Base-by-base conservation (phyloP, 1,140 invertebrate genomes). In the Druon quercuslanigerum region DNA sequence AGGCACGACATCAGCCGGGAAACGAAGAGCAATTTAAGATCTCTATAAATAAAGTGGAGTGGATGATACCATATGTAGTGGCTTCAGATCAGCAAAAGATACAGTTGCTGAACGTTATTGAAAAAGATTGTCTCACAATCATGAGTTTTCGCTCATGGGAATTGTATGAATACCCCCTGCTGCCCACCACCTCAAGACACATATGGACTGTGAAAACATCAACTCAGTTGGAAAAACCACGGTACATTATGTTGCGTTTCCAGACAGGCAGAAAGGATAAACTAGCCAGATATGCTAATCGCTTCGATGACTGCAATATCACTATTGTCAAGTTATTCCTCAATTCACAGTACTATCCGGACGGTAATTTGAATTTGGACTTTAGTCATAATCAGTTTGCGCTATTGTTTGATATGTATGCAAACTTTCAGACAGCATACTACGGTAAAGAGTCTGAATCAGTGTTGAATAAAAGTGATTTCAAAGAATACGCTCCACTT, bases 81-180 rank as follows among this genome's bases (percentile, higher is more conserved):
- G 51, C 81, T 5, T 71, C 76, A 17, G 82, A 85, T 78, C 19
- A 25, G 12, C 51, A 50, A 7, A 84, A 83, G 79, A 79, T 83
- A 50, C 46, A 78, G 50, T 52, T 84, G 11, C 56, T 86, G 3
- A 82, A 82, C 46, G 72, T 72, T 60, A 79, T 87, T 56, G 77
- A 83, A 70, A 85, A 74, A 74, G 80, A 86, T 74, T 25, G 57
- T 79, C 57, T 78, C 6, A 81, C 87, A 51, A 20, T 72, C 17
- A 84, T 90, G 11, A 79, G 85, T 54, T 89, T 89, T 79, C 78
- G 86, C 50, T 82, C 52, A 7, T 88, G 86, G 88, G 83, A 90
- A 60, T n/a, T 89, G 14, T 84, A 87, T 79, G 85, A 90, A 72
- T 88, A 86, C 82, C 85, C 85, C 9, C n/a, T 82, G 3, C 71